Evolutionary conservation across 2,888 invertebrate species (phyloP), one percentile per base, ranked within the genome.

Genomic region (Papilio gigon): DNA sequence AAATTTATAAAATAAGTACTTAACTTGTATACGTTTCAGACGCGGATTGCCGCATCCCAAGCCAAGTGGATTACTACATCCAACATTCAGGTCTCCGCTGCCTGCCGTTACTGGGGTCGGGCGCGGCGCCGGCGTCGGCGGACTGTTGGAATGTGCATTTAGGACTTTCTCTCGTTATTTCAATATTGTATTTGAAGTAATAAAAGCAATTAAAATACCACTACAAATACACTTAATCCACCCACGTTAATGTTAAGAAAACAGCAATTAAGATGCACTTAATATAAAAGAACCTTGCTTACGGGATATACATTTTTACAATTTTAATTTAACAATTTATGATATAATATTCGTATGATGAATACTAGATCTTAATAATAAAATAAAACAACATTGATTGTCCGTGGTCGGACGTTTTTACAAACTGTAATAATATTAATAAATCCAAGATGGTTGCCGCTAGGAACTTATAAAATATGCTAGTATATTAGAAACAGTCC

Each of bases 11-110:
- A 65, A 17, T 64, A 12, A 40, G n/a, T n/a, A n/a, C n/a, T n/a
- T n/a, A n/a, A n/a, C n/a, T n/a, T 56, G 1, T 14, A 20, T 42
- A 37, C 12, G n/a, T 80, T 75, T 71, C 89, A 95, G 95, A 95
- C 86, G 91, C 92, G 59, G 94, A 94, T 70, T 95, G 95, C 78
- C 92, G 94, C 67, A 91, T 92, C 76, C 95, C 95, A 33, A 93
- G 95, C 77, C 94, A 95, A 88, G 93, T 95, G 47, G 92, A 94
- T 71, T 93, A 89, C 77, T 88, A 91, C 74, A 79, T 93, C 20
- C 79, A 84, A 17, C 92, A 93, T 71, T 79, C 87, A 53, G 93
- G 93, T 40, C 79, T 93, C 5, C 81, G 86, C n/a, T 93, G 93
- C 77, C 76, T 90, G 65, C 84, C 88, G 11, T 78, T 91, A 20